A percentile compares a stretch with the other conserved stretches of the same genome.
phyloP scores from a whole-genome alignment of 2,888 invertebrate genomes.

The Lycocerus yunnanus region DNA sequence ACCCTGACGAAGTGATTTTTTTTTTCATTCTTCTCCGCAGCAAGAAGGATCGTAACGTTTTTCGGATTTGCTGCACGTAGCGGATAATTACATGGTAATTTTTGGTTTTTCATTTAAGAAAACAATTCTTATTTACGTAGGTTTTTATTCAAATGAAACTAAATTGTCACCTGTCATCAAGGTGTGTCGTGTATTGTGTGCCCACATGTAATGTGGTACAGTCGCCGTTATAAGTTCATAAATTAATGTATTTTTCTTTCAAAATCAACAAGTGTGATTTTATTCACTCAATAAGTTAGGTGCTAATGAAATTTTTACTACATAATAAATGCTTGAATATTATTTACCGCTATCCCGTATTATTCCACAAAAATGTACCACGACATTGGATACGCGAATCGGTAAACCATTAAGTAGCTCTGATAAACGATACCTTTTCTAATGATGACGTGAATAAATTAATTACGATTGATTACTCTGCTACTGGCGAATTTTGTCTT shows the following conservation, averaged over 20 bases:
- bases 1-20: not conserved
- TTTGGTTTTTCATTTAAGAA: not conserved
- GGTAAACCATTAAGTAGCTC: slow-evolving; percentile 9
- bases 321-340: slow-evolving; percentile 15
- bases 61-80: not conserved
- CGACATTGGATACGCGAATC: not conserved
- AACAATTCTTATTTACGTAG: slow-evolving; percentile 26
- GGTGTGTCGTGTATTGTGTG: slow-evolving; percentile 41
- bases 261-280: slow-evolving; percentile 4
- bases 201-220: slow-evolving; percentile 34
- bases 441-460: slow-evolving; percentile 21
- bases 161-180: slow-evolving; percentile 43
- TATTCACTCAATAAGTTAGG: slow-evolving; percentile 17
- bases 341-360: slow-evolving; percentile 18
- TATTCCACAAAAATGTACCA: not conserved
- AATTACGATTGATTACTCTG: slow-evolving; percentile 12
- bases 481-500: slow-evolving; percentile 15
- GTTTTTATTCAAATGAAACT: slow-evolving; percentile 34
- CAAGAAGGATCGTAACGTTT: not conserved
- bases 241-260: slow-evolving; percentile 14
- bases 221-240: slow-evolving; percentile 25
- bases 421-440: slow-evolving; percentile 22
- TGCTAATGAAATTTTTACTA: slow-evolving; percentile 27
- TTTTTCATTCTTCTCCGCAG: not conserved
- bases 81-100: not conserved